These are phyloP conservation scores for Varanus komodoensis DNA, from an alignment of 2,113 vertebrate species.

Conservation along the genomic window DNA sequence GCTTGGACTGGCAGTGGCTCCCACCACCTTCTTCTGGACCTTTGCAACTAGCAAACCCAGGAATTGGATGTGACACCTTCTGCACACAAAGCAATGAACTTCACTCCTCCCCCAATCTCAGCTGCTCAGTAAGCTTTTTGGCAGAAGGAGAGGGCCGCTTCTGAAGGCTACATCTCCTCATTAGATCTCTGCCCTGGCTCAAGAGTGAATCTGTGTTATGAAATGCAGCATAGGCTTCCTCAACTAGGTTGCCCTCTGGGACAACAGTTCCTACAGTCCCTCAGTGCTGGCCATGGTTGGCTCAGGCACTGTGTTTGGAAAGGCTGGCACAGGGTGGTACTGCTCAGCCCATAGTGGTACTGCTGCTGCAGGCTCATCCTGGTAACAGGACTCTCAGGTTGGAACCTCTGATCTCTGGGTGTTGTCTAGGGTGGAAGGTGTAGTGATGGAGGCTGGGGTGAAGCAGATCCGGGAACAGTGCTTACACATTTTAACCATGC, in stretches of 20 bases:
- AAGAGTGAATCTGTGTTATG: background rate
- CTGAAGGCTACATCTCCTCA: background rate
- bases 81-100: background rate
- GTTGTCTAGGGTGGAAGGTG: background rate
- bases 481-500: background rate
- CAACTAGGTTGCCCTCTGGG: too few species aligned
- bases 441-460: background rate
- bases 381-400: background rate
- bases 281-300: too few species aligned
- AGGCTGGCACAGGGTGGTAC: background rate
- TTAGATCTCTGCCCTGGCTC: background rate
- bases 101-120: background rate
- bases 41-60: background rate
- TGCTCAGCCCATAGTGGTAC: background rate
- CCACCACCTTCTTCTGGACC: background rate
- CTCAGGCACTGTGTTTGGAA: too few species aligned
- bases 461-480: background rate
- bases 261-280: too few species aligned
- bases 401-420: background rate
- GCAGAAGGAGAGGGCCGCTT: background rate
- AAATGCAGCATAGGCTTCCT: too few species aligned
- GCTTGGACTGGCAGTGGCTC: background rate
- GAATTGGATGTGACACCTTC: background rate
- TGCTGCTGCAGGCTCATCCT: background rate
- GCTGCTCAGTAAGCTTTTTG: background rate